phyloP scores from a whole-genome alignment of 2,113 vertebrate species.

The Macrotus californicus region DNA sequence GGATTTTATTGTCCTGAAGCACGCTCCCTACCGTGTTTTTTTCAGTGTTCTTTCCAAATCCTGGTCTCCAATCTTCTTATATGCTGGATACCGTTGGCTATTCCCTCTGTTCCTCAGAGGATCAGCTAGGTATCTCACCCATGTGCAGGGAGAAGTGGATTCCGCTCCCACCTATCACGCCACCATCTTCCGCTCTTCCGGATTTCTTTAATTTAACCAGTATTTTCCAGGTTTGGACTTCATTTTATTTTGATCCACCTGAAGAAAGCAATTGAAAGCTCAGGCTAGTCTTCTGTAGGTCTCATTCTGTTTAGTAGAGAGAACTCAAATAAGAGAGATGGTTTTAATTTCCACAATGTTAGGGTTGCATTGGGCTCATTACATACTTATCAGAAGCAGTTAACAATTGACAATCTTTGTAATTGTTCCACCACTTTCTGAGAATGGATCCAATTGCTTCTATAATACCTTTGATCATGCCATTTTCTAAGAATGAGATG shows the following conservation, averaged over 20 bases:
- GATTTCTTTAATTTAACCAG: slow-evolving; percentile 73
- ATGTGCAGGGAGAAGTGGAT: no score
- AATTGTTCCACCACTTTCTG: slow-evolving; percentile 71
- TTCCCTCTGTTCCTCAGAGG: no score
- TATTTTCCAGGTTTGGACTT: slow-evolving; percentile 74
- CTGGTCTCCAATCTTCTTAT: no score
- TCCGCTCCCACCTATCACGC: no score
- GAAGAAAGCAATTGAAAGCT: slow-evolving; percentile 67
- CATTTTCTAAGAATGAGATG: slow-evolving; percentile 76
- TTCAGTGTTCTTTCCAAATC: no score
- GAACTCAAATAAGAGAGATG: slow-evolving; percentile 74
- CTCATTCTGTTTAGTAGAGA: slow-evolving; percentile 61
- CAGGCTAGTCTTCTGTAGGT: slow-evolving; percentile 64
- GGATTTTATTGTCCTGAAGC: no score
- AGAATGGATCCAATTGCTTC: slow-evolving; percentile 73
- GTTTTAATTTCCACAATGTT: slow-evolving; percentile 78
- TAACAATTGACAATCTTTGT: slow-evolving; percentile 74
- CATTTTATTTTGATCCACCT: slow-evolving; percentile 71
- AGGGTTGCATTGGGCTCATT: slow-evolving; percentile 77
- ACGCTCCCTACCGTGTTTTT: no score
- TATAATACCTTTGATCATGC: slow-evolving; percentile 78
- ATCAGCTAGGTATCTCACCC: no score
- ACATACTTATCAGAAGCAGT: slow-evolving; percentile 75
- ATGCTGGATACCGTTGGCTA: no score
- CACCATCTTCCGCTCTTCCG: no score